Evolutionary conservation across 2,113 vertebrate species (phyloP).

Genomic region (Dasypus novemcinctus): DNA sequence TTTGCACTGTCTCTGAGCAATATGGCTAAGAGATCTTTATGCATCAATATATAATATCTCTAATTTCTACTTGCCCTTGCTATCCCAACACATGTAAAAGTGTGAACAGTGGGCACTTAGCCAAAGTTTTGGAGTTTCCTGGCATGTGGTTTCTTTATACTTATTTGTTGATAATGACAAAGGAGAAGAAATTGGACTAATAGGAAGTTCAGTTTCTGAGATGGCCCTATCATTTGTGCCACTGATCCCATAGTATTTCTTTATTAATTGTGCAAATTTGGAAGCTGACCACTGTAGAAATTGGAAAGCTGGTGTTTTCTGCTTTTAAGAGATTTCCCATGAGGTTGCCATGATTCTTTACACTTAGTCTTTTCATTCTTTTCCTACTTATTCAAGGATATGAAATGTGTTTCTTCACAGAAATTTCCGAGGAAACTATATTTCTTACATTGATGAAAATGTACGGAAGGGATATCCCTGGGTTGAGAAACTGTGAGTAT

Average conservation of each 20-base stretch:
- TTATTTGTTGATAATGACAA: not conserved
- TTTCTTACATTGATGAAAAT: slow-evolving; percentile 58
- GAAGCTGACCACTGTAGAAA: not conserved
- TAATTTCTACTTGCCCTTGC: not conserved
- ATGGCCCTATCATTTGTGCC: not conserved
- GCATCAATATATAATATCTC: not conserved
- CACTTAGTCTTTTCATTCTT: not conserved
- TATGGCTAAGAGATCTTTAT: not conserved
- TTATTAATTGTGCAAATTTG: not conserved
- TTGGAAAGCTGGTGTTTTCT: not conserved
- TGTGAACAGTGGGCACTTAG: not conserved
- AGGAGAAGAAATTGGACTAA: not conserved
- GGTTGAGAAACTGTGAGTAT: slow-evolving; percentile 79
- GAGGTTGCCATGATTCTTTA: not conserved
- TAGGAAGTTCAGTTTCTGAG: not conserved
- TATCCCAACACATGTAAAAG: not conserved
- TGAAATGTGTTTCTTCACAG: slow-evolving; percentile 62
- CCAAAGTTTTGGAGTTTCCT: not conserved
- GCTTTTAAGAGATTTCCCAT: not conserved
- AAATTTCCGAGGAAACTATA: slow-evolving; percentile 76
- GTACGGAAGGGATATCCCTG: slow-evolving; percentile 70
- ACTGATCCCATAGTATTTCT: not conserved
- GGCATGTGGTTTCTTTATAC: not conserved
- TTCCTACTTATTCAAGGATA: slow-evolving; percentile 9
- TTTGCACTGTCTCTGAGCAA: not conserved